A percentile compares a stretch with the other conserved stretches of the same genome.
phyloP scores from a whole-genome alignment of 2,888 invertebrate genomes.

The Cerastoderma edule region DNA sequence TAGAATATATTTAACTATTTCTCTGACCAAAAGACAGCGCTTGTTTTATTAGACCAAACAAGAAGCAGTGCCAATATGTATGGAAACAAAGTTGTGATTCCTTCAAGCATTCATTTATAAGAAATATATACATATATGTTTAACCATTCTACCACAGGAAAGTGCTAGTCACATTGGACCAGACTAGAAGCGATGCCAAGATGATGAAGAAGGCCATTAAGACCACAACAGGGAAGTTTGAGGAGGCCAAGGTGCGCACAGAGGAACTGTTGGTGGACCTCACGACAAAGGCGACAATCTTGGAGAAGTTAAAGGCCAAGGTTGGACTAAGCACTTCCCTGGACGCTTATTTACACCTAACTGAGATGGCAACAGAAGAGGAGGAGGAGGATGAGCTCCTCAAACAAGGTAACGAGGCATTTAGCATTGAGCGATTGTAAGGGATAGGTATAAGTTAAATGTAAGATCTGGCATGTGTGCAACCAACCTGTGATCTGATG shows the following conservation, averaged over 20 bases:
- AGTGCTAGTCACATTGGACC: slow-evolving; percentile 82
- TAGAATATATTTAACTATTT: too few relatives aligned
- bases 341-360: slow-evolving; percentile 82
- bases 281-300: slow-evolving; percentile 79
- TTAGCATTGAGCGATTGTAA: too few relatives aligned
- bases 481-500: too few relatives aligned
- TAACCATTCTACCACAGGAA: slow-evolving; percentile 67
- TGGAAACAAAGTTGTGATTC: background rate
- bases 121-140: background rate
- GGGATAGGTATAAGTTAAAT: too few relatives aligned
- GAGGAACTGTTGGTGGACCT: slow-evolving; percentile 76
- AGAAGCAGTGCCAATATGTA: too few relatives aligned
- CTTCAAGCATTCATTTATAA: background rate
- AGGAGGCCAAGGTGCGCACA: slow-evolving; percentile 78
- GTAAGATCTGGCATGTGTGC: too few relatives aligned
- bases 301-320: slow-evolving; percentile 80
- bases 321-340: slow-evolving; percentile 80
- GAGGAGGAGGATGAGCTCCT: slow-evolving; percentile 81
- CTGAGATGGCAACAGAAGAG: slow-evolving; percentile 80
- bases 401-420: slow-evolving; percentile 74
- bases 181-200: slow-evolving; percentile 81
- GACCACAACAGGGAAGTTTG: slow-evolving; percentile 77
- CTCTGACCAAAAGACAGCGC: too few relatives aligned
- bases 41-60: too few relatives aligned
- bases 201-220: slow-evolving; percentile 82